phyloP scores from a whole-genome alignment of 2,888 invertebrate genomes.

The Cerastis rubricosa region DNA sequence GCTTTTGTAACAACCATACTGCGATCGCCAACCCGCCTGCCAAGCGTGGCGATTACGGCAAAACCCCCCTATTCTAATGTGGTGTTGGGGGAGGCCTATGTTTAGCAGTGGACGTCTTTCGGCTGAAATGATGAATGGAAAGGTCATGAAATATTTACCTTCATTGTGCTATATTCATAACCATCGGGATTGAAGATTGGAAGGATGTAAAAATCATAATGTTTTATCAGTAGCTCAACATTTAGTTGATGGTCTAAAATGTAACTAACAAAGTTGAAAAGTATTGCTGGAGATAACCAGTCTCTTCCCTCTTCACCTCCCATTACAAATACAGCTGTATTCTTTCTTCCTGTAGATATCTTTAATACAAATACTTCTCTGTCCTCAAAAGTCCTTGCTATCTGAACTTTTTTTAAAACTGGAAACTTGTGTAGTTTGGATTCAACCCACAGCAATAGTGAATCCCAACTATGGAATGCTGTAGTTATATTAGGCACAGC shows the following conservation, averaged over 20 bases:
- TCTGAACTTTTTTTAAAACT: slow-evolving; percentile 72
- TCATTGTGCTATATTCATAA: slow-evolving; percentile 76
- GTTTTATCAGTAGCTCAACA: slow-evolving; percentile 64
- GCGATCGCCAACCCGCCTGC: too few relatives aligned
- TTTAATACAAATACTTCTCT: slow-evolving; percentile 79
- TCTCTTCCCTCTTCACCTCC: slow-evolving; percentile 85
- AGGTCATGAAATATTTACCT: slow-evolving; percentile 68
- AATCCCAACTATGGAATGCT: slow-evolving; percentile 71
- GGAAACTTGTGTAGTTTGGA: slow-evolving; percentile 63
- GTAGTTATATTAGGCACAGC: slow-evolving; percentile 43
- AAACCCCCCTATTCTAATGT: too few relatives aligned
- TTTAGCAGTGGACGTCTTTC: too few relatives aligned
- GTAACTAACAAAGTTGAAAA: slow-evolving; percentile 75
- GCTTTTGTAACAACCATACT: too few relatives aligned
- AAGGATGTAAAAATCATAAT: slow-evolving; percentile 81
- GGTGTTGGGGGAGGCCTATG: too few relatives aligned
- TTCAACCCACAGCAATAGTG: slow-evolving; percentile 73
- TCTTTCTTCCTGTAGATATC: slow-evolving; percentile 71
- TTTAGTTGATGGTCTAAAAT: slow-evolving; percentile 68
- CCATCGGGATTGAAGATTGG: slow-evolving; percentile 88
- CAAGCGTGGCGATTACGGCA: too few relatives aligned
- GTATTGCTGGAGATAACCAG: slow-evolving; percentile 80
- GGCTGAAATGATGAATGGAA: too few relatives aligned
- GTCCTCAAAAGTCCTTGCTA: slow-evolving; percentile 79
- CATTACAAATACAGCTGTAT: slow-evolving; percentile 78